phyloP scores from a whole-genome alignment of 1,140 invertebrate genomes.

The Ctenoplectra terminalis region DNA sequence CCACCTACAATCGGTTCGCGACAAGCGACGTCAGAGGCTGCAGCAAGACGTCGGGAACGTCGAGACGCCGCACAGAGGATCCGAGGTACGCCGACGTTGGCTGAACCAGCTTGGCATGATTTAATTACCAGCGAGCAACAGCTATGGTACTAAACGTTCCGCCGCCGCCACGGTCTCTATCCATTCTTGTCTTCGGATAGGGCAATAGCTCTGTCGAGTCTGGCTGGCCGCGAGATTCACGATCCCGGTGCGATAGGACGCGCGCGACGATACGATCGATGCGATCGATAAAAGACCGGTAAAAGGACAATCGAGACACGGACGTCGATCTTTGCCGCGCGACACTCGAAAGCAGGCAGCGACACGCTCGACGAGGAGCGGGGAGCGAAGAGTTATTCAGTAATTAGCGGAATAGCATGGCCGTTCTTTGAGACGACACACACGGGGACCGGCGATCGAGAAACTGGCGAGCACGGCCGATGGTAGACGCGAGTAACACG shows the following conservation, averaged over 20 bases:
- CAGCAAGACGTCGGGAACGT: constrained; percentile 33
- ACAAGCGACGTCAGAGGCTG: constrained; percentile 19
- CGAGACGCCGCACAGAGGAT: constrained; percentile 25
- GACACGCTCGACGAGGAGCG: not conserved
- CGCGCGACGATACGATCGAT: constrained; percentile 70
- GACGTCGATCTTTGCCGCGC: constrained; percentile 58
- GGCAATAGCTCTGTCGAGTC: constrained; percentile 42
- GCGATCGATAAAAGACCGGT: constrained; percentile 55
- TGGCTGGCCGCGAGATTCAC: constrained; percentile 42
- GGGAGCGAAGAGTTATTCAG: constrained; percentile 64
- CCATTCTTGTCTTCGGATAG: constrained; percentile 29
- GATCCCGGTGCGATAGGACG: constrained; percentile 62
- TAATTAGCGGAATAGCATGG: constrained; percentile 67
- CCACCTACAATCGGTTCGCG: constrained; percentile 23
- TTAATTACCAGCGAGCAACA: constrained; percentile 68
- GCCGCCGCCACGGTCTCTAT: constrained; percentile 46
- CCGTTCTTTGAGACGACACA: constrained; percentile 1
- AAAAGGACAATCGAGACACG: constrained; percentile 38
- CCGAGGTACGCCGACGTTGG: constrained; percentile 40
- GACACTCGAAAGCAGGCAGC: constrained; percentile 44
- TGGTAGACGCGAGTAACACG: constrained; percentile 30
- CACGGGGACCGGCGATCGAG: not conserved
- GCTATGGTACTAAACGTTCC: constrained; percentile 43
- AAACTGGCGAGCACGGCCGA: not conserved
- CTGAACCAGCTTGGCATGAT: constrained; percentile 56